A percentile compares a stretch with the other conserved stretches of the same genome.
These are phyloP conservation scores for Nyctibius bracteatus DNA, from an alignment of 2,113 vertebrate species.

Conservation along the genomic window DNA sequence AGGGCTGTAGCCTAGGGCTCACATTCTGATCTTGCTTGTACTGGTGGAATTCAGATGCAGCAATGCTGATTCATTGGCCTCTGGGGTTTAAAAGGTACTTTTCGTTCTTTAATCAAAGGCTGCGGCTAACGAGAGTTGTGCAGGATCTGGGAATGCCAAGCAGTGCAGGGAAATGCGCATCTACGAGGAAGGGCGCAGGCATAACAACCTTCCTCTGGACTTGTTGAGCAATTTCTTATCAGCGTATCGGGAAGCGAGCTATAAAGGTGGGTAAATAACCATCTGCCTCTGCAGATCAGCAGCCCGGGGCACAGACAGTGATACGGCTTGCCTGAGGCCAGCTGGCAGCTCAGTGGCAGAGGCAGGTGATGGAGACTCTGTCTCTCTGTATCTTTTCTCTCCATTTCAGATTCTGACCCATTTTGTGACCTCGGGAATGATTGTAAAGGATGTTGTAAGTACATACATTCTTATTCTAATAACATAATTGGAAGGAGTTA, in stretches of 20 bases:
- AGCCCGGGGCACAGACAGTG: not conserved
- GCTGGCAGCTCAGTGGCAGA: not conserved
- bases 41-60: not conserved
- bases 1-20: slow-evolving; percentile 23
- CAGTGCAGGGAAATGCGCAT: not conserved
- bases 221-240: not conserved
- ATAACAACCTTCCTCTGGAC: not conserved
- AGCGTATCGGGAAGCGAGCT: rapidly evolving
- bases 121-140: not conserved
- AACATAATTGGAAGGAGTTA: not conserved
- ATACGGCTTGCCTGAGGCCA: not conserved
- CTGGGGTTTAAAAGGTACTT: not conserved
- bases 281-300: not conserved
- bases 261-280: not conserved
- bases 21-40: not conserved
- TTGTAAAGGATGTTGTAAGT: not conserved
- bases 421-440: not conserved
- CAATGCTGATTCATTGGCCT: not conserved
- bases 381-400: not conserved
- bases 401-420: not conserved
- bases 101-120: not conserved
- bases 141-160: not conserved
- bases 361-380: not conserved
- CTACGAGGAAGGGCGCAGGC: not conserved
- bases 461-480: not conserved